phyloP scores from a whole-genome alignment of 2,797 vertebrate species.

The Eidolon dupreanum region DNA sequence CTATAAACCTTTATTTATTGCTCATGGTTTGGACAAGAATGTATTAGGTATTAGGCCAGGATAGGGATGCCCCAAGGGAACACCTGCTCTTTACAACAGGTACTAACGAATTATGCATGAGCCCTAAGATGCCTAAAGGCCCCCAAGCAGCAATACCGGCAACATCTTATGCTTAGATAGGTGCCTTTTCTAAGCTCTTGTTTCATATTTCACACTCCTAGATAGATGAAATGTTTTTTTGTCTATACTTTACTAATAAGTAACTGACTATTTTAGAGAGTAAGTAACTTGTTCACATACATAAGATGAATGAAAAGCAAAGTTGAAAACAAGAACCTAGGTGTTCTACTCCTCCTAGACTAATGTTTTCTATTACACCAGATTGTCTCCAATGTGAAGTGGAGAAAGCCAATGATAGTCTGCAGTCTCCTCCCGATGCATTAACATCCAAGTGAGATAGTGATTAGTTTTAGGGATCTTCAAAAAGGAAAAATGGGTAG shows the following conservation, averaged over 20 bases:
- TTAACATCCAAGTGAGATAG: background rate
- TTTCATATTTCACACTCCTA: background rate
- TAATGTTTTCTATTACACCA: background rate
- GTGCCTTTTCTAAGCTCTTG: background rate
- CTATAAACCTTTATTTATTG: background rate
- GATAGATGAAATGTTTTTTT: background rate
- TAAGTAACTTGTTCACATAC: background rate
- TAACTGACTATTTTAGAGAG: background rate
- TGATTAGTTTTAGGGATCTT: background rate
- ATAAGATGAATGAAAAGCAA: background rate
- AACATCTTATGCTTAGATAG: background rate
- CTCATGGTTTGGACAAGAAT: background rate
- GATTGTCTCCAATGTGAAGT: background rate
- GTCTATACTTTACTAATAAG: background rate
- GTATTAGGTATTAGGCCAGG: background rate
- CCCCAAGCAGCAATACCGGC: background rate
- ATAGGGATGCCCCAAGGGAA: background rate
- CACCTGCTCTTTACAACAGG: background rate
- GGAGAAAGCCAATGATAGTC: background rate
- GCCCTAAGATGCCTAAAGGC: background rate
- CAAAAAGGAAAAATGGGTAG: background rate
- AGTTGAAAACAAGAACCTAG: constrained; percentile 1
- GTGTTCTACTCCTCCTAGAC: background rate
- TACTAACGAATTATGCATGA: background rate
- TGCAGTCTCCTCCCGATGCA: background rate